These are phyloP conservation scores for Ptilorrhoa leucosticta DNA, from an alignment of 2,113 vertebrate species.

Conservation along the genomic window DNA sequence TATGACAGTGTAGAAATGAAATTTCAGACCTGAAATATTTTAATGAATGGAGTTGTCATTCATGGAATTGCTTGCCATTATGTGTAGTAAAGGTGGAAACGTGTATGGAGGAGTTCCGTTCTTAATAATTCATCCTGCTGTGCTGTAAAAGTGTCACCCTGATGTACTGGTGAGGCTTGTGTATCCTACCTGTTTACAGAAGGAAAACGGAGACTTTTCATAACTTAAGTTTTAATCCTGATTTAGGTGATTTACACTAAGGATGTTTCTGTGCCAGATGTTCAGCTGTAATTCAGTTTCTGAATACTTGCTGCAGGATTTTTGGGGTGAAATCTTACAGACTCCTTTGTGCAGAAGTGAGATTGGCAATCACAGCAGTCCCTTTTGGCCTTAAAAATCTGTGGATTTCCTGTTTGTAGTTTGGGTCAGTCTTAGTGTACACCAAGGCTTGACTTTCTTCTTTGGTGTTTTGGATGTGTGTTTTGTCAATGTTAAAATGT, in stretches of 20 bases:
- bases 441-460: not conserved
- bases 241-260: not conserved
- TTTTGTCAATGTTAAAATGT: not conserved
- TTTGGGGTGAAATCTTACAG: not conserved
- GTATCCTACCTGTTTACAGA: not conserved
- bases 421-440: not conserved
- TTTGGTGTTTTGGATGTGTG: not conserved
- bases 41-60: not conserved
- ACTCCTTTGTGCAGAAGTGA: not conserved
- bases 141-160: not conserved
- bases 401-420: not conserved
- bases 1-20: not conserved
- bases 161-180: not conserved
- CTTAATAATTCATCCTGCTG: not conserved
- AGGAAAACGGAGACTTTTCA: not conserved
- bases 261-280: not conserved
- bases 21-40: not conserved
- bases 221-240: not conserved
- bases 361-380: not conserved
- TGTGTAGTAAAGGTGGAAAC: not conserved
- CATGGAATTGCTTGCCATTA: not conserved
- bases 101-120: not conserved
- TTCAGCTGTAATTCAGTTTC: not conserved
- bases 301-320: not conserved
- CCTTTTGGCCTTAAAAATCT: not conserved